Evolutionary conservation across 2,888 invertebrate species (phyloP), one percentile per base, ranked within the genome.

Genomic region (Trissonchulus sp.): DNA sequence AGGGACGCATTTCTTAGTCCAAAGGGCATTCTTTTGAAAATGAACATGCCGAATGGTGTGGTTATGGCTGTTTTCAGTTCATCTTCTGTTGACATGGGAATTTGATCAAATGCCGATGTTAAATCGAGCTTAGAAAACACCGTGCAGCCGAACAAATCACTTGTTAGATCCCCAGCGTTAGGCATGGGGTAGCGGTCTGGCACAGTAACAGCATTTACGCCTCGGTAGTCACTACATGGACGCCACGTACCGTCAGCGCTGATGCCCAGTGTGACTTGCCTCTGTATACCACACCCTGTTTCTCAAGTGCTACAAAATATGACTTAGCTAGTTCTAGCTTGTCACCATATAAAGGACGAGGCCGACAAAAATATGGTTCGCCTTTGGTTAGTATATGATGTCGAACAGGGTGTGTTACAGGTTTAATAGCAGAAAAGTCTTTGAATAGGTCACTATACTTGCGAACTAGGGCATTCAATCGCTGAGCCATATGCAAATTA

Each of bases 21-120:
- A 75, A 82, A 81, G 1, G 79, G 80, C 78, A 81, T 79, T 1
- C 77, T 75, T 33, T 75, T 78, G 62, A 79, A 82, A 74, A 81
- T 76, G 65, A 77, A 82, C 1, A 79, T 74, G 0, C 79, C 78
- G 23, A 76, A n/a, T 1, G 76, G 77, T 0, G 72, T 76, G 0
- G 75, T 72, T 71, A 82, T 81, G 1, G 79, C 79, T 0, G 79
- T 80, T 31, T 81, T 79, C 15, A 74, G 37, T 33, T 75, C 73
- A 71, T 77, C 78, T 1, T 37, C 74, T 30, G 76, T 69, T 1
- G 68, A 65, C 30, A 80, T 75, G 18, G 38, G 33, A 1, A 80
- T 72, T 31, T 79, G 78, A 74, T 77, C 77, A 38, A 76, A 81
- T 0, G 77, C 80, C 28, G 62, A 72, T 2, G 35, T n/a, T 0